Evolutionary conservation across 2,888 invertebrate species (phyloP).

Genomic region (Trichacis sp.): DNA sequence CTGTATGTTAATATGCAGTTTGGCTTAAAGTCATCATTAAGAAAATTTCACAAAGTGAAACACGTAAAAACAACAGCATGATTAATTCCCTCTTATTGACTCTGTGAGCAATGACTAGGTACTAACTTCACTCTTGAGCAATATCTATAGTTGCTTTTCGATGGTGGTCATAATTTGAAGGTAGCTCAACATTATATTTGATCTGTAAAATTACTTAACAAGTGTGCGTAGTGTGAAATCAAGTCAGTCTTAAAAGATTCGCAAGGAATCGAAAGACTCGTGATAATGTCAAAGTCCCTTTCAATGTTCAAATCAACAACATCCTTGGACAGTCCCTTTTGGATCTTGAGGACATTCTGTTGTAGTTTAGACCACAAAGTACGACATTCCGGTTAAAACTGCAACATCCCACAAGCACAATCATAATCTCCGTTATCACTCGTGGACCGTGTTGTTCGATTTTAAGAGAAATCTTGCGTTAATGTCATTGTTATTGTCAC

Average conservation of each 20-base stretch:
- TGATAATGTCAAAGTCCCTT: background rate
- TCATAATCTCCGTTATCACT: slow-evolving; percentile 14
- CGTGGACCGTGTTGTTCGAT: background rate
- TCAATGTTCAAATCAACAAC: background rate
- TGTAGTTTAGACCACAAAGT: slow-evolving; percentile 62
- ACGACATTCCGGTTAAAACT: slow-evolving; percentile 67
- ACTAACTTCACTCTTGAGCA: no score
- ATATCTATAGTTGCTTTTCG: no score
- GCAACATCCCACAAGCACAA: slow-evolving; percentile 55
- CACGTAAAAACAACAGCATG: no score
- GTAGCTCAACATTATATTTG: no score
- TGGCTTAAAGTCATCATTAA: no score
- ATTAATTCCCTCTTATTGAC: no score
- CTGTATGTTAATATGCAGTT: no score
- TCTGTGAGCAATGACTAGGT: no score
- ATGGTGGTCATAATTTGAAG: no score
- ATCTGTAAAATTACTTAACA: no score
- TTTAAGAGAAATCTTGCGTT: background rate
- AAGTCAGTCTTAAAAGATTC: slow-evolving; percentile 8
- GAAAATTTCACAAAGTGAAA: no score
- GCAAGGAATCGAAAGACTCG: background rate
- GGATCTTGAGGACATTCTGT: slow-evolving; percentile 3
- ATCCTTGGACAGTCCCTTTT: background rate
- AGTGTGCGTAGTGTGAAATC: background rate
- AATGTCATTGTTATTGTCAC: background rate